Evolutionary conservation across 2,113 vertebrate genomes (phyloP).

Genomic region (Phylloscopus whistleri): DNA sequence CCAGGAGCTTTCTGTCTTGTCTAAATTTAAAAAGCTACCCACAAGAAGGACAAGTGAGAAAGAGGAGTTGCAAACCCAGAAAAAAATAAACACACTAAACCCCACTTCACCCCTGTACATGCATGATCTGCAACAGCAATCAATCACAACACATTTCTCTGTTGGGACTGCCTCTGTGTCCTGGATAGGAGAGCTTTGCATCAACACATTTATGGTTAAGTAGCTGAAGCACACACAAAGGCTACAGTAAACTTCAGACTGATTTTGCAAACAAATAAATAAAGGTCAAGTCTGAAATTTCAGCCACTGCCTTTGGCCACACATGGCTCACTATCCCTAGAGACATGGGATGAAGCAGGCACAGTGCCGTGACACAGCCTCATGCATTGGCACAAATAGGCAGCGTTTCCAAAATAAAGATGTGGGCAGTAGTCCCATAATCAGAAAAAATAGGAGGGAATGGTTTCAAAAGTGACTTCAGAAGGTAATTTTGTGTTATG

Average conservation of each 20-base stretch:
- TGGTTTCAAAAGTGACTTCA: constrained; percentile 32
- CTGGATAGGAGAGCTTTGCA: neutral
- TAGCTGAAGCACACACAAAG: neutral
- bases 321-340: neutral
- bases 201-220: neutral
- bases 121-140: neutral
- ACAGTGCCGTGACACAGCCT: neutral
- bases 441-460: neutral
- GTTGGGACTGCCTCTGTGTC: neutral
- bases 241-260: neutral
- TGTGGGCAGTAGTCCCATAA: neutral
- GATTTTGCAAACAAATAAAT: neutral
- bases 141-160: neutral
- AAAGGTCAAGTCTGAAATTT: neutral
- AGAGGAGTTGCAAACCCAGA: neutral
- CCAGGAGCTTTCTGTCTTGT: neutral
- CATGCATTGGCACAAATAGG: neutral
- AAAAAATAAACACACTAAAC: neutral
- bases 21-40: neutral
- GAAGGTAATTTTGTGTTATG: constrained; percentile 1
- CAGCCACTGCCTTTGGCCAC: neutral
- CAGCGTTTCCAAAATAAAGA: neutral
- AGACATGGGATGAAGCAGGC: neutral
- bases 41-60: neutral
- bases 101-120: neutral